Base-by-base conservation (phyloP, 2,113 vertebrate genomes). In the Sceloporus undulatus region DNA sequence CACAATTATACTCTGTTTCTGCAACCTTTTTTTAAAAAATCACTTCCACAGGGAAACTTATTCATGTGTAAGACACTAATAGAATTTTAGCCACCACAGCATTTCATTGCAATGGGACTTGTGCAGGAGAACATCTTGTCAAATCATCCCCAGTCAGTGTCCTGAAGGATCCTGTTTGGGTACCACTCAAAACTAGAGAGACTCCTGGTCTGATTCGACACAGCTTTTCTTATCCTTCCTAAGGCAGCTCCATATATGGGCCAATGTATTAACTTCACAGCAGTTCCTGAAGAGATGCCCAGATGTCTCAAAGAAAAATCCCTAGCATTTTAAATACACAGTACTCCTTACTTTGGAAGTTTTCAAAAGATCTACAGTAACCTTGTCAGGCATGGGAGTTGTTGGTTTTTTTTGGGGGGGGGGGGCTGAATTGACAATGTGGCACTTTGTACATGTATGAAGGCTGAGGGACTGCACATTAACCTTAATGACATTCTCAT, bases 271-370 rank as follows among this genome's bases (percentile, higher is more conserved):
- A 93, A 94, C 77, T 94, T 92, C 95, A 11, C 9, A 93, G 94
- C 94, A 95, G 93, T 91, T 89, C 91, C 94, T 96, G 94, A 97
- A 96, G 95, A 96, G 95, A 95, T 96, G 96, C 96, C 95, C 96
- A 97, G 96, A 97, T 96, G 96, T 97, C 96, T 96, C 93, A 94
- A 95, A 96, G 95, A 97, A 97, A 97, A 96, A 96, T 96, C 94
- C 93, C 88, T 95, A 92, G 96, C 95, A 96, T 97, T 96, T 95
- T 91, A 97, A 96, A 92, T 95, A 96, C 10, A 29, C 59, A 2
- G 21, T 96, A 95, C 93, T 91, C 84, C 77, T 92, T 93, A 80
- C 91, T 96, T 91, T 79, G 83, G 5, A 85, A 93, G 89, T 95
- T 96, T 94, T 96, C 90, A 93, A 91, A 94, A 94, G 91, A 81